Evolutionary conservation across 2,113 vertebrate species (phyloP).

Genomic region (Menura novaehollandiae): DNA sequence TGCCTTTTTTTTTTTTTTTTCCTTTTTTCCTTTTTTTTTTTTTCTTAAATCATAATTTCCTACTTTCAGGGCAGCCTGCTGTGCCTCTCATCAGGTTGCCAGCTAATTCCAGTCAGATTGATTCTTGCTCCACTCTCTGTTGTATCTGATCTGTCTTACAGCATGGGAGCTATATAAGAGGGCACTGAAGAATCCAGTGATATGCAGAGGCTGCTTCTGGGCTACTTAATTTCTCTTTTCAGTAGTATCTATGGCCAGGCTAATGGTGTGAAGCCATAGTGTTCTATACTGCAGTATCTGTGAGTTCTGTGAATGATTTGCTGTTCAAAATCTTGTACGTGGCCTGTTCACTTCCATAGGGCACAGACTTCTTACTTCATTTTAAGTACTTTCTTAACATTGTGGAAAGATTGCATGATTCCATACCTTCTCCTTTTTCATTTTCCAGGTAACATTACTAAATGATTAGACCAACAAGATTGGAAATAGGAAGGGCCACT

Average conservation of each 20-base stretch:
- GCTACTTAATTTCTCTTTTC: neutral
- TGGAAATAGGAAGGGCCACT: neutral
- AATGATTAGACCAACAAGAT: neutral
- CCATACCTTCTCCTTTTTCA: neutral
- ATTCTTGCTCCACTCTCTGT: constrained; percentile 39
- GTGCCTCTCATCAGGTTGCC: constrained; percentile 68
- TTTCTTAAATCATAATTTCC: constrained; percentile 61
- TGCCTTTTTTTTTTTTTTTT: neutral
- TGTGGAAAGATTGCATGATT: neutral
- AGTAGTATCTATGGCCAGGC: neutral
- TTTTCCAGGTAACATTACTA: neutral
- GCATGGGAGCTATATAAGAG: neutral
- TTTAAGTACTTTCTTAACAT: neutral
- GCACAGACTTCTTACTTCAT: neutral
- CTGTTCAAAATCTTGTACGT: neutral
- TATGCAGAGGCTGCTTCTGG: neutral
- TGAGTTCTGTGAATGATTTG: neutral
- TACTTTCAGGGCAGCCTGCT: constrained; percentile 73
- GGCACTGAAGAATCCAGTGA: neutral
- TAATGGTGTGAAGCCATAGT: neutral
- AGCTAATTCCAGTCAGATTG: constrained; percentile 31
- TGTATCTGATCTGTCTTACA: constrained; percentile 38
- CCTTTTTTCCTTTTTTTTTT: neutral
- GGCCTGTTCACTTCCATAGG: neutral
- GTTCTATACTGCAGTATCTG: neutral